Evolutionary conservation across 2,888 invertebrate genomes (phyloP), one percentile per base, ranked within the genome.

Genomic region (Leucophenga maculata): DNA sequence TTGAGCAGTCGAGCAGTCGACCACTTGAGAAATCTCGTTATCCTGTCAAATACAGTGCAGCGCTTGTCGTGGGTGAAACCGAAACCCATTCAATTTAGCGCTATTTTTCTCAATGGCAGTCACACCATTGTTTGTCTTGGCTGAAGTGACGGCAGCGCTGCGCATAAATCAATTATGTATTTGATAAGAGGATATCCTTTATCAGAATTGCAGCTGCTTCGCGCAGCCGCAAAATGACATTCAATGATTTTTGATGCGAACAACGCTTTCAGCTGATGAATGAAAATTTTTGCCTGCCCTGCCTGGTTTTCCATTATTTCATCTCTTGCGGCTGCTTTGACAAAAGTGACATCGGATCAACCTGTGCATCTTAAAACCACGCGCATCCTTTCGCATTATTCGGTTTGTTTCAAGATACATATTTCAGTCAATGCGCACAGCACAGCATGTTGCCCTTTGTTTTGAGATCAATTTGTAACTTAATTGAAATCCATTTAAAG

Each of bases 11-110:
- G 46, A 68, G 68, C 69, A 73, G 74, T 39, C 75, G 75, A 67
- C 78, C 86, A 86, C 86, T 86, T 83, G 78, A 86, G 80, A 75
- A 85, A 86, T 86, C 86, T 86, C 86, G 84, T 86, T 86, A 86
- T 83, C 78, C 86, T 86, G 86, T 86, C 86, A 84, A 73, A 78
- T 75, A 75, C 79, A 79, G 67, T 72, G 75, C 78, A 79, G 78
- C 50, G 54, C 39, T 72, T 68, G 74, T 70, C 71, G 20, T 64
- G 62, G 52, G 26, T 65, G 44, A 69, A 50, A 50, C 3, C 11
- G 39, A 39, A 65, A 67, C 69, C 54, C 75, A 73, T 72, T 75
- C 68, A 71, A 39, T 39, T 39, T 39, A 39, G 39, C 39, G 68
- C 22, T 44, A 67, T 57, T 72, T 75, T 78, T 72, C 60, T 75